These are phyloP conservation scores for Alaudala cheleensis DNA, from an alignment of 2,113 vertebrate genomes.

Conservation along the genomic window DNA sequence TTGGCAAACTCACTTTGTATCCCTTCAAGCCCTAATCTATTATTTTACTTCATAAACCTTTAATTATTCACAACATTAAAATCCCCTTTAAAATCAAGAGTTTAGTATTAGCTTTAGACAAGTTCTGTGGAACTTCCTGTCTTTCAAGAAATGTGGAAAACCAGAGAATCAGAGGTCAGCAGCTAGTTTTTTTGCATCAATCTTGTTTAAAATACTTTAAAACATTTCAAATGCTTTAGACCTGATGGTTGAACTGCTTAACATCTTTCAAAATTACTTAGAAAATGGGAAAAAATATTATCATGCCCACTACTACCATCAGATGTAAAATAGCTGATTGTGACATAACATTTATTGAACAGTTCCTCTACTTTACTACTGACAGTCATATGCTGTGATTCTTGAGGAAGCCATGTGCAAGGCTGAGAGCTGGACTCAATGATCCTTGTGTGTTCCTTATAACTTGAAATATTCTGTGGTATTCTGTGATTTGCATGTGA, in stretches of 20 bases:
- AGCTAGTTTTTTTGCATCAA: not conserved
- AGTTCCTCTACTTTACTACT: not conserved
- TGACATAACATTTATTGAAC: not conserved
- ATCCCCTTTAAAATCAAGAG: not conserved
- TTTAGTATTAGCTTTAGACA: not conserved
- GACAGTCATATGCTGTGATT: not conserved
- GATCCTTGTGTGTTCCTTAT: not conserved
- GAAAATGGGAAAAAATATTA: not conserved
- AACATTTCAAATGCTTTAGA: not conserved
- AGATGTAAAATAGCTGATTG: not conserved
- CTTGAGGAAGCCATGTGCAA: not conserved
- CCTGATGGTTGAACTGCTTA: not conserved
- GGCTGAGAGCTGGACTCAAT: rapidly evolving
- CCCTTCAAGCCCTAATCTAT: not conserved
- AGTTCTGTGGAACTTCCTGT: not conserved
- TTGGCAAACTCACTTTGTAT: not conserved
- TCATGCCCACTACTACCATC: not conserved
- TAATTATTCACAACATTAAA: not conserved
- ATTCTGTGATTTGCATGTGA: not conserved
- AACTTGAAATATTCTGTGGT: not conserved
- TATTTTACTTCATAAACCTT: not conserved
- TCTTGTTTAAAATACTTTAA: not conserved
- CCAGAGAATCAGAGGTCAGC: not conserved
- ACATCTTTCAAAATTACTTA: not conserved
- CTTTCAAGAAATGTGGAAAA: not conserved